Conservation (phyloP, 1,140 invertebrate species). For the Aphelenchoides avenae region DNA sequence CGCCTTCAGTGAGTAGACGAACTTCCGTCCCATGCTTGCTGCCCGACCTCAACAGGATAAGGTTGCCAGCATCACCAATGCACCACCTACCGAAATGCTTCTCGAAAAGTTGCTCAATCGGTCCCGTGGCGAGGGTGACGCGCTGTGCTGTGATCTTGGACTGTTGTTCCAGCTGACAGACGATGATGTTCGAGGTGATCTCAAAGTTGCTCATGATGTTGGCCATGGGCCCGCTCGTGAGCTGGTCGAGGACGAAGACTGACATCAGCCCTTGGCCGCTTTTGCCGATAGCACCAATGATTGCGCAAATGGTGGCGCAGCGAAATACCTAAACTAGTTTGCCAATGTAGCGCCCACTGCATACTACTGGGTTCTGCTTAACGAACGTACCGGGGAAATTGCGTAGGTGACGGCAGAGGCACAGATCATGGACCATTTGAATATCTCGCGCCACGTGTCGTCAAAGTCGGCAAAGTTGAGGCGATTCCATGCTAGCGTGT, state of each 20-base stretch:
- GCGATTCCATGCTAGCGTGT: slow-evolving; percentile 36
- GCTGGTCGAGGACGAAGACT: slow-evolving; percentile 28
- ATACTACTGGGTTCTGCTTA: neutral
- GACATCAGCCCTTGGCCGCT: slow-evolving; percentile 32
- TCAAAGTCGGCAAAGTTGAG: slow-evolving; percentile 40
- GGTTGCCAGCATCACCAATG: neutral
- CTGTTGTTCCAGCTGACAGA: slow-evolving; percentile 39
- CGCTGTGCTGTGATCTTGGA: slow-evolving; percentile 20
- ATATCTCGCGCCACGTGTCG: neutral
- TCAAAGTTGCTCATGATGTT: slow-evolving; percentile 38
- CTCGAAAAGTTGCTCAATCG: slow-evolving; percentile 34
- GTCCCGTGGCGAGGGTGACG: slow-evolving; percentile 24
- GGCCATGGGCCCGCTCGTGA: slow-evolving; percentile 22
- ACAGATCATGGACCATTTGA: slow-evolving; percentile 30
- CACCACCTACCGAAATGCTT: slow-evolving; percentile 30
- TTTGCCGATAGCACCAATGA: slow-evolving; percentile 31
- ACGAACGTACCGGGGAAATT: slow-evolving; percentile 26
- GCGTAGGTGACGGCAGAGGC: slow-evolving; percentile 28
- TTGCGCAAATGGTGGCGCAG: slow-evolving; percentile 36
- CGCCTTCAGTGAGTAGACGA: slow-evolving; percentile 12
- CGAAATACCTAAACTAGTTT: slow-evolving; percentile 38
- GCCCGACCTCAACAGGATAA: neutral
- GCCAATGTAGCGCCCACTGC: slow-evolving; percentile 11
- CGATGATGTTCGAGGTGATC: slow-evolving; percentile 29
- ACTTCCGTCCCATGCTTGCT: slow-evolving; percentile 22